These are phyloP conservation scores for Globodera rostochiensis DNA, from an alignment of 1,140 invertebrate genomes.

Conservation along the genomic window DNA sequence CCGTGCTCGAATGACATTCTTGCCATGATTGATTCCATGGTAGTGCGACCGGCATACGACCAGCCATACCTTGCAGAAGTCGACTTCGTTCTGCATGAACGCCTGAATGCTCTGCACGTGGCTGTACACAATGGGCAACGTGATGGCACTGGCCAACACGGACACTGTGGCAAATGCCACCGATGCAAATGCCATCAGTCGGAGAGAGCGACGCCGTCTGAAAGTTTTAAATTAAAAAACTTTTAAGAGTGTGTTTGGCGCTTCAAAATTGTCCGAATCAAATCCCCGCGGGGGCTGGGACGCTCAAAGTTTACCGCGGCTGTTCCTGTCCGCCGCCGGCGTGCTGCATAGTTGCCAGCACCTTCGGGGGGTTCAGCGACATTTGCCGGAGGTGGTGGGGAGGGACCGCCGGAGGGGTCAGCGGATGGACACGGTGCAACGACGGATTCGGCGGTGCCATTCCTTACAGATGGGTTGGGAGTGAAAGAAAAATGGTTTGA, in stretches of 20 bases:
- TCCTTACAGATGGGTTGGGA: no score
- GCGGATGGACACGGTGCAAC: not conserved
- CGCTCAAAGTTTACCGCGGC: no score
- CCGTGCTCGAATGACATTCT: not conserved
- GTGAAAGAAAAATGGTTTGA: no score
- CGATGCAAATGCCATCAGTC: constrained; percentile 57
- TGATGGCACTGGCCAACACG: constrained; percentile 60
- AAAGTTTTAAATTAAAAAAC: no score
- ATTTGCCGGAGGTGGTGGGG: not conserved
- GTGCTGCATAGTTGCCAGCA: constrained; percentile 4
- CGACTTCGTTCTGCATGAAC: constrained; percentile 65
- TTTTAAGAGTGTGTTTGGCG: no score
- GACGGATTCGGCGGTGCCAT: not conserved
- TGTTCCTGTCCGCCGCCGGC: not conserved
- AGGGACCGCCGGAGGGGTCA: not conserved
- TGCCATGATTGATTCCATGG: no score
- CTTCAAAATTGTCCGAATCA: no score
- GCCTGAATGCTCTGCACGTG: constrained; percentile 64
- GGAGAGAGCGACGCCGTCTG: constrained; percentile 50
- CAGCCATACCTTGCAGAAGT: constrained; percentile 61
- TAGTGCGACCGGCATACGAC: not conserved
- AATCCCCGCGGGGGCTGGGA: no score
- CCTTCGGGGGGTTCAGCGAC: constrained; percentile 11
- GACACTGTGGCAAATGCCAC: constrained; percentile 64
- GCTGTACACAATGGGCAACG: constrained; percentile 63